Conservation (phyloP, 2,888 invertebrate species). For the Limulus polyphemus region DNA sequence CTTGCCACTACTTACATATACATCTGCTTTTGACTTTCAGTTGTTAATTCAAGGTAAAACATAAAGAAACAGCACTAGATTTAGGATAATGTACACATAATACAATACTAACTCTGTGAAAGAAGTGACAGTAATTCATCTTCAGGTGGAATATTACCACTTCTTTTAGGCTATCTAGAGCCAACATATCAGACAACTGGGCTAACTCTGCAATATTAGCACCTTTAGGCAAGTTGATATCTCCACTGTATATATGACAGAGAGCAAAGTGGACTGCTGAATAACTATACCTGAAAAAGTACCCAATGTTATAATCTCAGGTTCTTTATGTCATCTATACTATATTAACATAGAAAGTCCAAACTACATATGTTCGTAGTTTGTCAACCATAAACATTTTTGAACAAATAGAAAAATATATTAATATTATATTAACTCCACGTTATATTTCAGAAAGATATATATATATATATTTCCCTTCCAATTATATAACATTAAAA, state of each 20-base stretch:
- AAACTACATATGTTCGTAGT: background rate
- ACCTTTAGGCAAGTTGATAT: constrained; percentile 71
- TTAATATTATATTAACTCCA: no score
- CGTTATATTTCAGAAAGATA: no score
- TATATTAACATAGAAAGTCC: background rate
- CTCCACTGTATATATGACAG: constrained; percentile 87
- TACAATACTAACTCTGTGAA: constrained; percentile 57
- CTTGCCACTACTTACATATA: no score
- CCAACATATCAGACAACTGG: constrained; percentile 75
- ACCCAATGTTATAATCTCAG: background rate
- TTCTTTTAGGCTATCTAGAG: constrained; percentile 80
- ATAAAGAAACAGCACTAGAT: no score
- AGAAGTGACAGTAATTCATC: constrained; percentile 81
- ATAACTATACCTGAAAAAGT: constrained; percentile 54
- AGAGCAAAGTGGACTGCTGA: constrained; percentile 78
- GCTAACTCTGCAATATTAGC: constrained; percentile 76
- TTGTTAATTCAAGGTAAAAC: no score
- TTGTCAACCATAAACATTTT: background rate
- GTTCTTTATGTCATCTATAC: background rate
- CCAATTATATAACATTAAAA: no score
- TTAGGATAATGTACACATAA: background rate
- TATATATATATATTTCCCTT: no score
- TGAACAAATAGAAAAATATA: no score
- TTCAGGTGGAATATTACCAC: constrained; percentile 76
- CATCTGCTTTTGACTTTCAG: no score